These are phyloP conservation scores for Chlorospingus semifuscus DNA, from an alignment of 2,797 vertebrate species.

Conservation along the genomic window DNA sequence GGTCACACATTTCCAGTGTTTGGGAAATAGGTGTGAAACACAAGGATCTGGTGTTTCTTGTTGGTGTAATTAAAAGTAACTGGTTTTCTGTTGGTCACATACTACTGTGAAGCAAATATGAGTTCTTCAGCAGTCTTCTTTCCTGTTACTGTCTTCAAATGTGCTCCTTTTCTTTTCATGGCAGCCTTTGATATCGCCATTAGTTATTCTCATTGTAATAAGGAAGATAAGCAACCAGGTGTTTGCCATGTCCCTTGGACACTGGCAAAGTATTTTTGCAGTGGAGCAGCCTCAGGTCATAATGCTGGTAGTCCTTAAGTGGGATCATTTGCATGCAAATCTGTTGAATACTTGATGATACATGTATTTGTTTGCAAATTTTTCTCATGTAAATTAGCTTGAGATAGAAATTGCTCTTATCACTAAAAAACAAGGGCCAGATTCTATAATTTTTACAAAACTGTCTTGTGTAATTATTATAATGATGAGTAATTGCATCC, in stretches of 20 bases:
- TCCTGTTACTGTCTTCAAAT: background rate
- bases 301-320: background rate
- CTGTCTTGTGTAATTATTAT: background rate
- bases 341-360: background rate
- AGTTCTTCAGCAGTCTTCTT: background rate
- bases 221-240: background rate
- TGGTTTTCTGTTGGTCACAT: background rate
- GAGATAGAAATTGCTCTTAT: background rate
- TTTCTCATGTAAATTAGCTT: background rate
- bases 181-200: background rate
- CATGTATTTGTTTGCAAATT: background rate
- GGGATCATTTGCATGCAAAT: background rate
- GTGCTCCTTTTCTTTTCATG: background rate
- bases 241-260: background rate
- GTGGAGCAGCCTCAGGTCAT: background rate
- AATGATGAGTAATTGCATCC: background rate
- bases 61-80: background rate
- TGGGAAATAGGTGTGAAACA: background rate
- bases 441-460: background rate
- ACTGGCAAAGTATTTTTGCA: background rate
- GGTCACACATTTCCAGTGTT: background rate
- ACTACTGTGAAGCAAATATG: background rate
- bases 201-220: background rate
- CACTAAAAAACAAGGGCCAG: background rate
- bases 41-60: background rate